A percentile compares a stretch with the other conserved stretches of the same genome.
Evolutionary conservation across 2,113 vertebrate species (phyloP).

Genomic region (Scomber colias): DNA sequence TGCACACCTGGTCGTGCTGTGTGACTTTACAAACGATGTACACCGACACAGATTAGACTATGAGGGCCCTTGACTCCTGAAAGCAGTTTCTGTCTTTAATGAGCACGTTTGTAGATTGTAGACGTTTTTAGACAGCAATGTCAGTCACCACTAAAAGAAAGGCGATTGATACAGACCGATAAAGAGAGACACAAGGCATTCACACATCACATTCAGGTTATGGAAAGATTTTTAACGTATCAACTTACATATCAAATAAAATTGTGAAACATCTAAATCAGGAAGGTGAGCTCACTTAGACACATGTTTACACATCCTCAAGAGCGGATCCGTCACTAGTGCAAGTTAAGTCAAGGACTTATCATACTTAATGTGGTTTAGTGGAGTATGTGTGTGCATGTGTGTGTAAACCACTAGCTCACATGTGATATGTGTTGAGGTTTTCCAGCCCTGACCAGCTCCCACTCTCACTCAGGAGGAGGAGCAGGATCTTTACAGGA

Average conservation of each 20-base stretch:
- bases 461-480: slow-evolving; percentile 22
- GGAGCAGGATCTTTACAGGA: slow-evolving; percentile 36
- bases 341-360: not conserved
- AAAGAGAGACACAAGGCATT: not conserved
- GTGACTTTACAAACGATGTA: slow-evolving; percentile 67
- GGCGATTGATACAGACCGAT: slow-evolving; percentile 12
- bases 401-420: slow-evolving; percentile 7
- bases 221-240: slow-evolving; percentile 14
- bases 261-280: slow-evolving; percentile 1
- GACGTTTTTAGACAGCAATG: slow-evolving; percentile 8
- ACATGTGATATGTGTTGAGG: slow-evolving; percentile 29
- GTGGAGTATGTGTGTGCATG: not conserved
- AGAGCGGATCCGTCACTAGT: too few species aligned
- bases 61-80: slow-evolving; percentile 52
- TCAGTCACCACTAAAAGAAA: slow-evolving; percentile 29
- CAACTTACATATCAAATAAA: slow-evolving; percentile 16
- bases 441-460: slow-evolving; percentile 33
- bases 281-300: not conserved
- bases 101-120: slow-evolving; percentile 25
- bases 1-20: slow-evolving; percentile 80
- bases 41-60: slow-evolving; percentile 51
- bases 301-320: not conserved
- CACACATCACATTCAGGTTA: slow-evolving; percentile 34
- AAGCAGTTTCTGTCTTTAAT: slow-evolving; percentile 37
- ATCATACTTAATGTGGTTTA: slow-evolving; percentile 3